A percentile compares a stretch with the other conserved stretches of the same genome.
Conservation (phyloP, 1,140 invertebrate species). For the Agraylea sexmaculata region DNA sequence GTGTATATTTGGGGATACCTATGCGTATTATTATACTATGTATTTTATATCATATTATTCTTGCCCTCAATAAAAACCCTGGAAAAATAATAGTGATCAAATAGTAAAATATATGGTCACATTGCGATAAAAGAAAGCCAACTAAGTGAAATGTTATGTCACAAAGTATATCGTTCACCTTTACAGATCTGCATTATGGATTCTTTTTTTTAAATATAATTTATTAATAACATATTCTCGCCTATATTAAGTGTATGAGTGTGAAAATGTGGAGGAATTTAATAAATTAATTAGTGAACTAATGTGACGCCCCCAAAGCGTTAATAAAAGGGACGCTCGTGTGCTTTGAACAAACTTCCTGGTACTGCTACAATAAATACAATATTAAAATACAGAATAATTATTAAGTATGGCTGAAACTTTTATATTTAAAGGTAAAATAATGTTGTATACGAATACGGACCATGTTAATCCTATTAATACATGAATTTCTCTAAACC, state of each 20-base stretch:
- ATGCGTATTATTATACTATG: neutral
- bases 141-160: constrained; percentile 11
- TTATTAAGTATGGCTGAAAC: neutral
- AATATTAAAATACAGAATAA: neutral
- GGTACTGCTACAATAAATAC: neutral
- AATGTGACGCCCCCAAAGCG: no score
- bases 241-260: no score
- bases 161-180: constrained; percentile 6
- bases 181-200: constrained; percentile 8
- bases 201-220: no score
- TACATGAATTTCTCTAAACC: constrained; percentile 8
- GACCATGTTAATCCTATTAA: constrained; percentile 15
- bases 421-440: neutral
- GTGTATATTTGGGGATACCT: neutral
- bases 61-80: neutral
- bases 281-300: no score
- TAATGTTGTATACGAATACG: no score
- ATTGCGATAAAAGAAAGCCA: constrained; percentile 7
- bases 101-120: constrained; percentile 6
- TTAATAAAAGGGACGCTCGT: no score
- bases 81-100: neutral
- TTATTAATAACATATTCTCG: no score
- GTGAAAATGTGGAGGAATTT: no score
- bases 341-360: no score
- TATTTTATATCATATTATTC: constrained; percentile 2